These are phyloP conservation scores for Ciconia maguari DNA, from an alignment of 2,113 vertebrate species.

Conservation along the genomic window DNA sequence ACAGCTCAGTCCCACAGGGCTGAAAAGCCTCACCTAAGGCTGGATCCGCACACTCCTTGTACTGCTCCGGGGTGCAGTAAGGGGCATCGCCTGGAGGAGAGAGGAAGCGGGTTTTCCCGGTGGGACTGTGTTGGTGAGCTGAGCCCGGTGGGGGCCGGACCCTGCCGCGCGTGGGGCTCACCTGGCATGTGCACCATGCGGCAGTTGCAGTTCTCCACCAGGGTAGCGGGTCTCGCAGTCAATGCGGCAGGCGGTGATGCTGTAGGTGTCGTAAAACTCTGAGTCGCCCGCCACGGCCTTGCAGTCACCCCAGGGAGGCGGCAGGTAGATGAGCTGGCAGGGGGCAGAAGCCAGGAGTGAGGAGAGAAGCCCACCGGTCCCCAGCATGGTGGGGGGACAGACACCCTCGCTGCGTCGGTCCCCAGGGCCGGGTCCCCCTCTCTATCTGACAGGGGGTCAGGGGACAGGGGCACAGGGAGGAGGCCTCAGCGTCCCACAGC, in stretches of 20 bases:
- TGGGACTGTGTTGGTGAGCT: rapidly evolving
- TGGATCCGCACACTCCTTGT: conserved; percentile 97
- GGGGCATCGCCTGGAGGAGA: conserved; percentile 87
- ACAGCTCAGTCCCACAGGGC: rapidly evolving
- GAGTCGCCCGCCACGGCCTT: conserved; percentile 88
- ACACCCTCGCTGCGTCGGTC: rapidly evolving
- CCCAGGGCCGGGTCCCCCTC: rapidly evolving
- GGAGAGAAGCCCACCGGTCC: not conserved
- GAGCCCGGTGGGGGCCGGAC: rapidly evolving
- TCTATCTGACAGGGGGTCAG: rapidly evolving
- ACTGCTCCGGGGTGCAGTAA: conserved; percentile 98
- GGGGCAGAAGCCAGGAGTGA: conserved; percentile 34
- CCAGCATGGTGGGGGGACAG: rapidly evolving
- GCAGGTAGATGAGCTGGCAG: conserved; percentile 93
- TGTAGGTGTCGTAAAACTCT: conserved; percentile 95
- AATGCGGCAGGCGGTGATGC: conserved; percentile 95
- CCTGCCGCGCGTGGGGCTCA: not conserved
- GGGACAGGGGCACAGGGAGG: not conserved
- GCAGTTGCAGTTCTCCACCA: conserved; percentile 99
- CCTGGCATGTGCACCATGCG: conserved; percentile 99
- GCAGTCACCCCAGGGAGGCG: conserved; percentile 96
- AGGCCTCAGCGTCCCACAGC: not conserved
- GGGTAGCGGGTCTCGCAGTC: conserved; percentile 96
- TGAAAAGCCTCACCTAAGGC: conserved; percentile 86
- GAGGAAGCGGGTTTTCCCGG: not conserved